Base-by-base conservation (phyloP, 2,888 invertebrate genomes). In the Phorcus lineatus region DNA sequence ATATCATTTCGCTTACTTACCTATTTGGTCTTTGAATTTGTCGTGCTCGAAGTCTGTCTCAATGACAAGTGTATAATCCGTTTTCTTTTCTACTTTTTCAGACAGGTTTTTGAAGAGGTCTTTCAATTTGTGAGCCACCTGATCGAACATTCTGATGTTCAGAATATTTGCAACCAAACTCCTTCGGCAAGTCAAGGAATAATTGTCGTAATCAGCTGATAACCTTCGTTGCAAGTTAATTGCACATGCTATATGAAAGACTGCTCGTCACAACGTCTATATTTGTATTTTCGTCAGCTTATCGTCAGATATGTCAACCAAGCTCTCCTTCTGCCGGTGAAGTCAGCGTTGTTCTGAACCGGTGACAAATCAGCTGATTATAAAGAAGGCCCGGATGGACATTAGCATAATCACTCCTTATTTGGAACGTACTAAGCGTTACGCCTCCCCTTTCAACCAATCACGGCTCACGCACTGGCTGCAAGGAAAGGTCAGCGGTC, bases 11-110 rank as follows among this genome's bases (percentile, higher is more conserved):
- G 40, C 13, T n/a, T 76, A 81, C 84, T 86, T 82, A 86, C 86
- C 85, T 22, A 76, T 74, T 31, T 82, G 78, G 7, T 79, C 78
- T 52, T 77, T 76, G 54, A 66, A 62, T 62, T 80, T 76, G 40
- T 78, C 76, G 40, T 77, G 80, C 28, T 85, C 85, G 76, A 83
- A 85, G 66, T 85, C 86, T 40, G 84, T 83, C 66, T 86, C 86
- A 13, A 86, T 86, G 19, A 86, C 84, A 53, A 77, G 54, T 19
- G 80, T 28, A 74, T 77, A 74, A 36, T 70, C 70, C n/a, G 70
- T n/a, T 13, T 70, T 28, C 70, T 36, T 70, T 19, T 70, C 70
- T 3, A 36, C 19, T 19, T 70, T 70, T 19, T 70, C 70, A 36
- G 70, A 70, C 3, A 70, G 40, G 36, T 40, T 70, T 36, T 36